Base-by-base conservation (phyloP, 2,888 invertebrate genomes). In the Tridacna crocea region DNA sequence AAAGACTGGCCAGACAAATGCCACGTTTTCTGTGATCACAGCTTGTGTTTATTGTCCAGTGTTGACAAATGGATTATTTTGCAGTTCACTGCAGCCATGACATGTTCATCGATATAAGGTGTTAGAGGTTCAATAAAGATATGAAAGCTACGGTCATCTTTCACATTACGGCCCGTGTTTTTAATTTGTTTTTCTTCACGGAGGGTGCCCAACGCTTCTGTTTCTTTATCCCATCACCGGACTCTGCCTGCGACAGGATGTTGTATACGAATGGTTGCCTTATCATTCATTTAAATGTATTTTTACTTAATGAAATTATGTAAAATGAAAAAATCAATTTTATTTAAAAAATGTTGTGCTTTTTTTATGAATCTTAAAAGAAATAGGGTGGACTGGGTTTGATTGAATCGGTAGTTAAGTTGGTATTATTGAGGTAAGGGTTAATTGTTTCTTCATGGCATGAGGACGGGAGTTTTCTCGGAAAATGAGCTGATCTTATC, bases 11-110 rank as follows among this genome's bases (percentile, higher is more conserved):
- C 22, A 17, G 51, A 24, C 51, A 46, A 70, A 51, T 51, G 70
- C 26, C 70, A 51, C 70, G 70, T 70, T 47, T 46, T 51, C 46
- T n/a, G 70, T 51, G 47, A 51, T 48, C 48, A 77, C 83, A 83
- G 83, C 83, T 83, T 83, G 79, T n/a, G 26, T 83, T 79, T 77
- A 79, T 36, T 61, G 60, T n/a, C 76, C 51, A 22, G 17, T 72
- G 74, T 83, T 83, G 83, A 79, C 79, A 83, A 79, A 83, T 76
- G 70, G 74, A 73, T 75, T 66, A 68, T 70, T 81, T 70, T 68
- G 61, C 60, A 74, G 48, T 70, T 74, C 17, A 74, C 47, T 74
- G 61, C 61, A 8, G 47, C 24, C 22, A 63, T 73, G 73, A 60
- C 60, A 73, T 60, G 48, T 73, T 51, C 26, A 73, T 73, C 73